Base-by-base conservation (phyloP, 2,888 invertebrate genomes). In the Leptinotarsa juncta region DNA sequence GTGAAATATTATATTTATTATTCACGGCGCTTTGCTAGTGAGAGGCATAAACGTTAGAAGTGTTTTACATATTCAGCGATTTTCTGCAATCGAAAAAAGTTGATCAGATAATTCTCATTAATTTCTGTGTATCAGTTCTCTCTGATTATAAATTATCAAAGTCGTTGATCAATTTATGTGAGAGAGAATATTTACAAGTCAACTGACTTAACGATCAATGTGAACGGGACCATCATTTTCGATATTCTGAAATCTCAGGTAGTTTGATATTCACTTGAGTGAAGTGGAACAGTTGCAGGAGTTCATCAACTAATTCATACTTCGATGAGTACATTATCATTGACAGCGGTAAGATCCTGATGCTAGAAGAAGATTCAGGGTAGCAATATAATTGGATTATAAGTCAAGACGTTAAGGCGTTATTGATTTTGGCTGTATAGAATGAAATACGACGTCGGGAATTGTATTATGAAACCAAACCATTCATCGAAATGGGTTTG, bases 351-450 rank as follows among this genome's bases (percentile, higher is more conserved):
- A 10, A 57, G 57, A 57, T 20, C 3, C 32, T 14, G 62, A 14
- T 15, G 16, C 16, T 62, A 10, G 16, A 5, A 62, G 62, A 62
- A 62, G 62, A 62, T 62, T 32, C 14, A 32, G 26, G 5, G 26
- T 62, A n/a, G 62, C 26, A 62, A 62, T 32, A 62, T 62, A 62
- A 32, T 62, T 62, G 32, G 62, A 26, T 42, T 62, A 26, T 26
- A 62, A 32, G 7, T 62, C 62, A 10, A 32, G 23, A 57, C 20
- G 5, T 62, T 32, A 18, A 32, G 23, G 15, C 23, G 23, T 57
- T 23, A 57, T 57, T 14, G 57, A 57, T 57, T 57, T 57, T 14
- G 20, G 14, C 20, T 57, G 14, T 18, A 20, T 18, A 57, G 14
- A 23, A 23, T 12, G 18, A 23, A 20, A 23, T 14, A 57, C 23